Evolutionary conservation across 1,140 invertebrate species (phyloP), one percentile per base, ranked within the genome.

Genomic region (Eufriesea mexicana): DNA sequence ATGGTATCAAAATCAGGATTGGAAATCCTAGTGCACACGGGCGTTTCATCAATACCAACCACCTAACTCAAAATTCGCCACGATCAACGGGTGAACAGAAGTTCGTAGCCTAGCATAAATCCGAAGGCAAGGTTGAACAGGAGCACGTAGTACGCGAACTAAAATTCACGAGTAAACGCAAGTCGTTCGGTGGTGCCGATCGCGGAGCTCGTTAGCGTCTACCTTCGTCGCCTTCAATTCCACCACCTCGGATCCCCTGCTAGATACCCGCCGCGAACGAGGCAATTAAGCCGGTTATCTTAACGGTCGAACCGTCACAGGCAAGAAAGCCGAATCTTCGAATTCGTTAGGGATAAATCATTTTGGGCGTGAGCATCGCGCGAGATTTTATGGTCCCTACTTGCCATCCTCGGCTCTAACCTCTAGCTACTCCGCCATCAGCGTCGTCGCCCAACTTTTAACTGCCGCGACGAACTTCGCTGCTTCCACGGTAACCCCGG

Each of bases 311-410:
- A 61, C 57, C 61, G 62, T 64, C 55, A 28, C 61, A 62, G 35
- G 16, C 18, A 79, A 86, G 68, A 77, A 71, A 70, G 45, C 57
- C 70, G 57, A 86, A 77, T 86, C 55, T 64, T 84, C 28, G 45
- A 64, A 86, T 86, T 86, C 75, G 71, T 79, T 83, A 55, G 54
- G 75, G 68, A 87, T 87, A 84, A 86, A 83, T 87, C 80, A 83
- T 75, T 35, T 51, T 18, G 42, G 23, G 49, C 54, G 77, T 73
- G 75, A 81, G 76, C 72, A 80, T 84, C 83, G 54, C 72, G 54
- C 55, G 59, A 77, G 83, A 86, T 85, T 86, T 85, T 82, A 82
- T 75, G 77, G 54, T 77, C 73, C 45, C 62, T 49, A 62, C 12
- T 10, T 18, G 14, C 51, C 14, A 16, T 64, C 14, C 28, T 64